Base-by-base conservation (phyloP, 2,113 vertebrate species). In the Cyanistes caeruleus region DNA sequence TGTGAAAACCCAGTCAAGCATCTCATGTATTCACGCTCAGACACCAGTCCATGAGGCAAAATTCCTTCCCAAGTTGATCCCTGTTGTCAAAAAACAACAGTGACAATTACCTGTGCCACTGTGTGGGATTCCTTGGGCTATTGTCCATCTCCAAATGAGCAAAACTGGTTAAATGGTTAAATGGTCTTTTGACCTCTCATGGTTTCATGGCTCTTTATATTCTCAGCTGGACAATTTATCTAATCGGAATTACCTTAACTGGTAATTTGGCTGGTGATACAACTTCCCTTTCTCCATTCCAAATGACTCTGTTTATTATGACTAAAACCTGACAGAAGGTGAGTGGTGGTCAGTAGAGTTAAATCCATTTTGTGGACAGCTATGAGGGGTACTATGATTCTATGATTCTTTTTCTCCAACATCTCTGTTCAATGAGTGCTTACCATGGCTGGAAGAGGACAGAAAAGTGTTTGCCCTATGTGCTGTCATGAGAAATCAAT, bases 341-440 rank as follows among this genome's bases (percentile, higher is more conserved):
- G 15, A 39, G 19, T 44, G 33, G 19, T 67, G 37, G 4, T 46
- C 13, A n/a, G 11, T 10, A 17, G 23, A 24, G 5, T 11, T 59
- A 59, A 81, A 74, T 52, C 7, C 9, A 28, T 5, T 7, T 39
- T 10, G 7, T 11, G 10, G 27, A 15, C 27, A 18, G 22, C 33
- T 74, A 16, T 0, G 1, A 44, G 18, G 15, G 8, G 0, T 52
- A 22, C 14, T 51, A 4, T 28, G 19, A 30, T 13, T 24, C 19
- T 46, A 0, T n/a, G 27, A 46, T 17, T 30, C 19, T 28, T 8
- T 77, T 83, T 87, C 35, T 72, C 49, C 52, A 3, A 20, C 3
- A 15, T n/a, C 5, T 46, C 20, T 56, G 13, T 7, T 37, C 28
- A 70, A 20, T 3, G 8, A 28, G 15, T 41, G 9, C 11, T 39